These are phyloP conservation scores for Pagrus major DNA, from an alignment of 2,113 vertebrate species.

Conservation along the genomic window DNA sequence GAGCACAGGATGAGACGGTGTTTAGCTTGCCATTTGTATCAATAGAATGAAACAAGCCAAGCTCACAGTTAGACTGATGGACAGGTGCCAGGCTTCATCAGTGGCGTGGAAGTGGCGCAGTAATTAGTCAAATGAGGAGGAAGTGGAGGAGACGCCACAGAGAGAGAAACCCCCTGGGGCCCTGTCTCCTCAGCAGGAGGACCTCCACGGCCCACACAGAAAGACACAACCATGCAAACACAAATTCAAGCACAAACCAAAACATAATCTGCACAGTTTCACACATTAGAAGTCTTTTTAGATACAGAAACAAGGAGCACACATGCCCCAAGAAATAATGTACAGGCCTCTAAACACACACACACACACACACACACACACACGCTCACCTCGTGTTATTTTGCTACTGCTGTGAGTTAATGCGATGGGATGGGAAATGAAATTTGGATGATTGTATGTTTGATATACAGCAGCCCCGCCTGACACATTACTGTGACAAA, in stretches of 20 bases:
- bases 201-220: conserved; percentile 51
- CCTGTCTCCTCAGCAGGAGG: conserved; percentile 66
- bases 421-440: conserved; percentile 49
- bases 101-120: conserved; percentile 73
- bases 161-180: conserved; percentile 61
- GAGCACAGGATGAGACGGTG: background rate
- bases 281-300: conserved; percentile 49
- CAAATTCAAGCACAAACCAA: conserved; percentile 39
- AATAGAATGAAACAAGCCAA: conserved; percentile 39
- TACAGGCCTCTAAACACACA: conserved; percentile 20
- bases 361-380: conserved; percentile 23
- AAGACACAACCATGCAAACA: conserved; percentile 50
- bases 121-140: conserved; percentile 81
- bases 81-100: conserved; percentile 82
- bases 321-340: conserved; percentile 14
- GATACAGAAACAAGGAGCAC: conserved; percentile 27
- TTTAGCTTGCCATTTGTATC: conserved; percentile 42
- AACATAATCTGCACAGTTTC: conserved; percentile 51
- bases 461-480: conserved; percentile 44
- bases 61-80: conserved; percentile 66
- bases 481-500: conserved; percentile 61
- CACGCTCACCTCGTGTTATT: conserved; percentile 22
- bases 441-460: conserved; percentile 64
- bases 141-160: conserved; percentile 61
- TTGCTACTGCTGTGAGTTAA: conserved; percentile 52